Conservation (phyloP, 2,113 vertebrate genomes). For the Nettapus auritus region DNA sequence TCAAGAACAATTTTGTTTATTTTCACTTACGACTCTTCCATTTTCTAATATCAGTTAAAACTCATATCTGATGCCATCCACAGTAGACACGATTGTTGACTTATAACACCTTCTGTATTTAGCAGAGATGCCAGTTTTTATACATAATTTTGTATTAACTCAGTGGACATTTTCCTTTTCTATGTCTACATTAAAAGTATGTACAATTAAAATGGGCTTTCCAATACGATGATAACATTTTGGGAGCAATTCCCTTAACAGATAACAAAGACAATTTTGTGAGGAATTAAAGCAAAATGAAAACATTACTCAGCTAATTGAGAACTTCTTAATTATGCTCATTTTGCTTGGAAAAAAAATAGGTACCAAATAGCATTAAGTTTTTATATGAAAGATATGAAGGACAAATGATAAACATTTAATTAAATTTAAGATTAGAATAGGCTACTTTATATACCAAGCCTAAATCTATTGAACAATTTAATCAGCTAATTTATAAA, state of each 20-base stretch:
- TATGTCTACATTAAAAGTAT: background rate
- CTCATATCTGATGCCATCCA: background rate
- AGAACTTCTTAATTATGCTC: background rate
- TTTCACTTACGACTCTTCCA: background rate
- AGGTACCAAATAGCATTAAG: background rate
- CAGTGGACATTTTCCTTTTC: background rate
- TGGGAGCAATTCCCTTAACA: background rate
- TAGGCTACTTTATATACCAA: background rate
- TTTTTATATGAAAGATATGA: background rate
- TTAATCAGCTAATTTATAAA: constrained; percentile 5
- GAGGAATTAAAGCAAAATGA: background rate
- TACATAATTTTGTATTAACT: background rate
- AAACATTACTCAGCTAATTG: background rate
- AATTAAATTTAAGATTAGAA: background rate
- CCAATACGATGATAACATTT: background rate
- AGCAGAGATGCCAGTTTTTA: background rate
- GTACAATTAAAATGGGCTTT: background rate
- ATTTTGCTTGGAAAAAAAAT: constrained; percentile 3
- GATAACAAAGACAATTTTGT: background rate
- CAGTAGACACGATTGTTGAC: background rate
- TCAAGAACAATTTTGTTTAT: background rate
- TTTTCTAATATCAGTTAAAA: background rate
- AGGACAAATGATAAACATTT: background rate
- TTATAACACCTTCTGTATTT: background rate
- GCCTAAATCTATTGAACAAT: background rate